Evolutionary conservation across 2,113 vertebrate genomes (phyloP).

Genomic region (Alethe castanea): DNA sequence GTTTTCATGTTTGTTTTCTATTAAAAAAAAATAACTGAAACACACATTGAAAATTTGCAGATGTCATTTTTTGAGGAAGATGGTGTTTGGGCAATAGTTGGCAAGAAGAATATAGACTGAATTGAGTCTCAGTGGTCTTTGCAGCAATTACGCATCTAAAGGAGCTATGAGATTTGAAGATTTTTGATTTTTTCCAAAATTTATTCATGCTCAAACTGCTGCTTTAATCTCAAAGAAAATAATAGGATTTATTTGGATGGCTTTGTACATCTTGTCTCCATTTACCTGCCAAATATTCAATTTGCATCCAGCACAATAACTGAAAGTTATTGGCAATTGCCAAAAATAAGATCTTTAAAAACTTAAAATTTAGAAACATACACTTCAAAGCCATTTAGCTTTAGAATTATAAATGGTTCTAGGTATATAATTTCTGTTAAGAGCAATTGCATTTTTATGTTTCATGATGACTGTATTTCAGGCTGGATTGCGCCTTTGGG

Average conservation of each 20-base stretch:
- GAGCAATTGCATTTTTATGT: background rate
- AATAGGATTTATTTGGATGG: background rate
- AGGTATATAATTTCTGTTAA: background rate
- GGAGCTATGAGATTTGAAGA: background rate
- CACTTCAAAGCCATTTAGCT: background rate
- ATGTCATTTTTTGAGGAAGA: background rate
- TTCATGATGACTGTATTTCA: background rate
- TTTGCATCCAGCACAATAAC: background rate
- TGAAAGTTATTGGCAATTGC: background rate
- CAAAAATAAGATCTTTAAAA: background rate
- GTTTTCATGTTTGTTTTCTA: background rate
- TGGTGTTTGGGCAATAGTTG: background rate
- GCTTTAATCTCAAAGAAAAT: background rate
- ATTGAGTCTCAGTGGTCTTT: background rate
- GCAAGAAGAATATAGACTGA: background rate
- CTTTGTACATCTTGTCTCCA: background rate
- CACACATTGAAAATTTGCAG: background rate
- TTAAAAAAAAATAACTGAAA: background rate
- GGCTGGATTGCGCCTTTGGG: background rate
- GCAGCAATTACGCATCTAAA: background rate
- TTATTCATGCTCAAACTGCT: background rate
- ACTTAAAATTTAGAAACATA: background rate
- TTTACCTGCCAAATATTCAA: background rate
- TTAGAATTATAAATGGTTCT: background rate
- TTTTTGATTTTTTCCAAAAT: background rate